Evolutionary conservation across 2,797 vertebrate genomes (phyloP), one percentile per base, ranked within the genome.

Genomic region (Schizopygopsis pylzovi): DNA sequence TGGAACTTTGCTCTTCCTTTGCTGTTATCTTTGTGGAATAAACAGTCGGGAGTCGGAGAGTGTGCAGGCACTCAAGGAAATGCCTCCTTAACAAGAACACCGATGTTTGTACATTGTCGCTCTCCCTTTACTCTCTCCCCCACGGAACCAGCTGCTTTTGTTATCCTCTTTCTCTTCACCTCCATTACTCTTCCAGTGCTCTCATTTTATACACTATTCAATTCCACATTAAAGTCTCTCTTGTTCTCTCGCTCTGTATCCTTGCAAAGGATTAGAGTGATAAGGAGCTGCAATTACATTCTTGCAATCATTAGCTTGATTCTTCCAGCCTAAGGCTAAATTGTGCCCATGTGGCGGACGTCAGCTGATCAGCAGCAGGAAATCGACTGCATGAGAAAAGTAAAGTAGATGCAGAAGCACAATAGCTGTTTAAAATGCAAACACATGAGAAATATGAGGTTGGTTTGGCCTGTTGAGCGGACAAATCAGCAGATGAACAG

Each of bases 51-150:
- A 87, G 86, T 86, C 79, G 85, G 86, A 87, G 82, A 77, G 82
- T 86, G 84, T 72, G 93, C 94, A 94, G 93, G 91, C 93, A 92
- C 92, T 91, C 87, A 92, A 95, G 95, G 95, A 96, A 96, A 96
- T 96, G 93, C 94, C 95, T 95, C 87, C 92, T 94, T 94, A 94
- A 93, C 88, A 90, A 81, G 91, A 93, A 90, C 91, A 87, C 87
- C 83, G 90, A 89, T 93, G 92, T 93, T 93, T 91, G 90, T 92
- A 92, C 88, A 87, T 88, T 91, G 92, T 92, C 81, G 76, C 84
- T 87, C 89, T 86, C 83, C 45, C 85, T 77, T 83, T 85, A 79
- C 71, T 86, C 83, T 86, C 84, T 82, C 70, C 85, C 82, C 82
- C 70, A 82, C 47, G 67, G 43, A 81, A 56, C 68, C 84, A 86